Percentiles rank a stretch among this genome's conserved stretches.
Evolutionary conservation across 2,888 invertebrate genomes (phyloP).

Genomic region (Coenonympha arcania): DNA sequence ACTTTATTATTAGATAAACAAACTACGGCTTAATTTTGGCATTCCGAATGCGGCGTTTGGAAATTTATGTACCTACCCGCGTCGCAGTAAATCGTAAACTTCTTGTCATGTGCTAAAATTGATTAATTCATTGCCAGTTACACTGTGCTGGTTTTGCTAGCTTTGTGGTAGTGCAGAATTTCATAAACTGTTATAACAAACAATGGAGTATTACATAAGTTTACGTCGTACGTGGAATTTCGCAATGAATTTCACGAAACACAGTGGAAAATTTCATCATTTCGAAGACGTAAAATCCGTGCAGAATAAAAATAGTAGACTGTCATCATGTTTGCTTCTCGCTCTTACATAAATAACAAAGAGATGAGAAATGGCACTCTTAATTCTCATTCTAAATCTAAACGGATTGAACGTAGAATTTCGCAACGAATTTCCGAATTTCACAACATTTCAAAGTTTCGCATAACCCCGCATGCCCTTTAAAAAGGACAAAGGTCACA

Average conservation of each 20-base stretch:
- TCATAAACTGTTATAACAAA: neutral
- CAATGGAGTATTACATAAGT: neutral
- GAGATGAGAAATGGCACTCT: too few species aligned
- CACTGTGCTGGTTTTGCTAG: neutral
- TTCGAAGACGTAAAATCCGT: too few species aligned
- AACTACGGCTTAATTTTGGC: slow-evolving; percentile 19
- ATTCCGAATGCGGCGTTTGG: slow-evolving; percentile 10
- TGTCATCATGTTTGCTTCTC: too few species aligned
- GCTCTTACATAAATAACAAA: too few species aligned
- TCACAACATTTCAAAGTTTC: neutral
- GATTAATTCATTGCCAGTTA: slow-evolving; percentile 14
- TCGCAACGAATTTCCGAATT: neutral
- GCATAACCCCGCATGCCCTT: too few species aligned
- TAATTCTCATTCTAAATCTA: too few species aligned
- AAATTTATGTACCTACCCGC: slow-evolving; percentile 14
- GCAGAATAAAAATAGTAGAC: too few species aligned
- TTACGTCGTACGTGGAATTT: neutral
- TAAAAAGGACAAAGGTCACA: too few species aligned
- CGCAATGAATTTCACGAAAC: neutral
- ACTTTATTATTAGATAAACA: slow-evolving; percentile 26
- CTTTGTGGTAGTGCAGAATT: neutral
- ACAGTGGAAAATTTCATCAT: too few species aligned
- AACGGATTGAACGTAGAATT: neutral
- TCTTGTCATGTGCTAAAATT: slow-evolving; percentile 13
- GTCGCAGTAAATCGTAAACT: slow-evolving; percentile 15